Base-by-base conservation (phyloP, 2,113 vertebrate genomes). In the Aviceda subcristata region DNA sequence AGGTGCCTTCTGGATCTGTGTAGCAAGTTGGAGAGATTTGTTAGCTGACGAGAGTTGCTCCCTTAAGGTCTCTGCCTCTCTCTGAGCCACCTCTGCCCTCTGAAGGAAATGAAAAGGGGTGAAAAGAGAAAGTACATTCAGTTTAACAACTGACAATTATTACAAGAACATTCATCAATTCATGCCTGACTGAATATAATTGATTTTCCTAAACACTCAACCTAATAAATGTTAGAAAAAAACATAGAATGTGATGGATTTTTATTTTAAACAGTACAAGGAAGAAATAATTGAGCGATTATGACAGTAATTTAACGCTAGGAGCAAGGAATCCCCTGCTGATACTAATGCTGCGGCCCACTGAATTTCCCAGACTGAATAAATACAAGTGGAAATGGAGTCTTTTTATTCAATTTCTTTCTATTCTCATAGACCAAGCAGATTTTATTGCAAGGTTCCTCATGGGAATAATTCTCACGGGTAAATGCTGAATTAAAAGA, bases 1-100 rank as follows among this genome's bases (percentile, higher is more conserved):
- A 38, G 99, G 98, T 88, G 99, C 98, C 96, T 98, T 99, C 97
- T 99, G 99, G 98, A 98, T 98, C 89, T 99, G 99, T 4, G 99
- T 99, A 91, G 98, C 98, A 88, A 98, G 98, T 66, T 98, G 99
- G 93, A 99, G 98, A 97, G 99, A 99, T 98, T 99, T 99, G 98
- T 99, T 99, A 91, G 98, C 98, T n/a, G 98, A 99, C 3, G 98
- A 98, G 97, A 99, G 98, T 98, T 99, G 99, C 97, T 99, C 99
- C 97, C 98, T 98, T 96, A 99, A 98, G 95, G 99, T 97, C 97
- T 99, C 99, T 27, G 98, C 98, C 97, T 99, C 99, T 97, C 99
- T 98, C 97, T 99, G 99, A 60, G 99, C 99, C 86, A 99, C 98
- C 96, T 99, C 99, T 97, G 99, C 99, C 98, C 99, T 99, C 99